These are phyloP conservation scores for Stratiomys singularior DNA, from an alignment of 2,888 invertebrate genomes.

Conservation along the genomic window DNA sequence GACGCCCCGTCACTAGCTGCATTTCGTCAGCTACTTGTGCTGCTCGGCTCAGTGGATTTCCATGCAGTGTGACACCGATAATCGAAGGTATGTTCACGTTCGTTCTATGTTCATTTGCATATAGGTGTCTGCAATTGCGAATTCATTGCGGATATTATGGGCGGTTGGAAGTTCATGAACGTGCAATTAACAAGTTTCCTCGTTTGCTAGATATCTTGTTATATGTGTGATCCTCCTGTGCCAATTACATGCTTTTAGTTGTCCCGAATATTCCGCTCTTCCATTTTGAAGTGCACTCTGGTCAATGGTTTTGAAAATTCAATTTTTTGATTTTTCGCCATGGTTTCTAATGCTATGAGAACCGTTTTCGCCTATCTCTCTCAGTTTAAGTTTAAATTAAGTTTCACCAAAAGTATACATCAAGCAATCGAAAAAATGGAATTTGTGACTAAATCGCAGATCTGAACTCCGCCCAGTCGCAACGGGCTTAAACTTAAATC, in stretches of 20 bases:
- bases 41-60: neutral
- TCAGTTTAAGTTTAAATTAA: too few relatives aligned
- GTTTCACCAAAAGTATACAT: too few relatives aligned
- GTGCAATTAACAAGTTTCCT: constrained; percentile 11
- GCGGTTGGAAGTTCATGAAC: neutral
- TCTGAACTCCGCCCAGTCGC: too few relatives aligned
- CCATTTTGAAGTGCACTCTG: too few relatives aligned
- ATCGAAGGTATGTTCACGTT: constrained; percentile 31
- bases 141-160: neutral
- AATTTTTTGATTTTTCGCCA: too few relatives aligned
- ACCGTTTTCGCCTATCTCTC: too few relatives aligned
- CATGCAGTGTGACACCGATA: constrained; percentile 37
- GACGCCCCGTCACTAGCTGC: constrained; percentile 11
- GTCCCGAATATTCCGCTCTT: too few relatives aligned
- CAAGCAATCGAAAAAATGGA: too few relatives aligned
- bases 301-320: too few relatives aligned
- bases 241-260: constrained; percentile 5
- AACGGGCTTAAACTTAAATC: too few relatives aligned
- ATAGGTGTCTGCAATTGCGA: neutral
- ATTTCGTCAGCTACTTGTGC: neutral
- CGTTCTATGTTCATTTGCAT: neutral
- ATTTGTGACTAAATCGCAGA: too few relatives aligned
- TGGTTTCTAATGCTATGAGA: too few relatives aligned
- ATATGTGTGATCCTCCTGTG: neutral
- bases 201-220: neutral